Base-by-base conservation (phyloP, 1,140 invertebrate genomes). In the Laodelphax striatellus region DNA sequence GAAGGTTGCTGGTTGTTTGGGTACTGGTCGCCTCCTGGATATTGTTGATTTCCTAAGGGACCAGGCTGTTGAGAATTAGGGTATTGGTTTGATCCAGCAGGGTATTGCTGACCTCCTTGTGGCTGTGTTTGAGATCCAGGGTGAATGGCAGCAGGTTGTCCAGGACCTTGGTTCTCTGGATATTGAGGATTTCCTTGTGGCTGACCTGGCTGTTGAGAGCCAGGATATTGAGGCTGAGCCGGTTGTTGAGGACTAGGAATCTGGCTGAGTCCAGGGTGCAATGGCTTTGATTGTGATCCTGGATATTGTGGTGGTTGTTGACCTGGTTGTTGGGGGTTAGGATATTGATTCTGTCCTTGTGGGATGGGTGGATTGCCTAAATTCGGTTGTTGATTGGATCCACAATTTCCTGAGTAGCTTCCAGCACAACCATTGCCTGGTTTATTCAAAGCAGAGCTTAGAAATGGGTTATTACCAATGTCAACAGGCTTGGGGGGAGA, bases 191-290 rank as follows among this genome's bases (percentile, higher is more conserved):
- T 38, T 8, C 34, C 34, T 38, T 38, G 34, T 6, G 24, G 50
- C 52, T 38, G 46, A 4, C 43, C 43, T 5, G 46, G 16, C n/a
- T 24, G 60, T 16, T 38, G 19, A 13, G 52, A 52, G 46, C 21
- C 44, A 9, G 53, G 58, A 19, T 58, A 34, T 43, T 55, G 54
- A 46, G 62, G 31, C 46, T 52, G 50, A 34, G 31, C 43, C 1
- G 34, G 11, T 46, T 57, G 60, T 42, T 19, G 53, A 42, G 61
- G 22, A 17, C 38, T 41, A 53, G 52, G 56, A 46, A 55, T 16
- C 52, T 54, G 57, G 52, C 28, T 58, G 1, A 72, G 71, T n/a
- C 62, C 65, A 1, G 72, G 69, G 8, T 70, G 68, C 0, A 74
- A 65, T 44, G 62, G 28, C 24, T 34, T 13, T 19, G 54, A 5